Base-by-base conservation (phyloP, 2,113 vertebrate genomes). In the Dendropsophus ebraccatus region DNA sequence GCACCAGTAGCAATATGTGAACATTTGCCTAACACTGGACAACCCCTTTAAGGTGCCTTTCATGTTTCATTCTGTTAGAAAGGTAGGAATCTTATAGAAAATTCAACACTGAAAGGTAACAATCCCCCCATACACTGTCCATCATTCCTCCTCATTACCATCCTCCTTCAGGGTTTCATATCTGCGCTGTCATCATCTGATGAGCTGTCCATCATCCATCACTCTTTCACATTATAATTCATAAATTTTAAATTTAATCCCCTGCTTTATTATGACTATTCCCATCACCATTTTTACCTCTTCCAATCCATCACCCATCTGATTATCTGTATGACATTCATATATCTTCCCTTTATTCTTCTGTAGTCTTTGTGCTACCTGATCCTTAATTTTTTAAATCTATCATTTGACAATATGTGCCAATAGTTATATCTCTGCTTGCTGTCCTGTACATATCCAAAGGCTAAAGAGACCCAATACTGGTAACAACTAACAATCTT, bases 151-250 rank as follows among this genome's bases (percentile, higher is more conserved):
- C 28, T 28, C 58, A 25, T 28, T 70, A 8, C 67, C 35, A 70
- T 41, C 19, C 67, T 70, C 67, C 67, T 70, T 69, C 65, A 69
- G 16, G 32, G 16, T 69, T 41, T 70, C 67, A 23, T 37, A 19
- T 70, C 19, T 11, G 35, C 67, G 17, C 35, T 70, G 67, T 23
- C 11, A 70, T 37, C 35, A 19, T 41, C 67, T 11, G 67, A 70
- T 70, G 67, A 70, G 67, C 67, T 23, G 67, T 70, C 67, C 67
- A 41, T 70, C 67, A 70, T 70, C 67, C 35, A 41, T 69, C 65
- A 69, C 37, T 30, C 62, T 67, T 35, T 5, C 32, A 19, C 65
- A 37, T 70, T 70, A 70, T 70, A 17, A 70, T 70, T 70, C 35
- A 70, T 70, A 32, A 70, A 19, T 49, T 49, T 49, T 49, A 49